Evolutionary conservation across 2,113 vertebrate species (phyloP), one percentile per base, ranked within the genome.

Genomic region (Arizona elegans): DNA sequence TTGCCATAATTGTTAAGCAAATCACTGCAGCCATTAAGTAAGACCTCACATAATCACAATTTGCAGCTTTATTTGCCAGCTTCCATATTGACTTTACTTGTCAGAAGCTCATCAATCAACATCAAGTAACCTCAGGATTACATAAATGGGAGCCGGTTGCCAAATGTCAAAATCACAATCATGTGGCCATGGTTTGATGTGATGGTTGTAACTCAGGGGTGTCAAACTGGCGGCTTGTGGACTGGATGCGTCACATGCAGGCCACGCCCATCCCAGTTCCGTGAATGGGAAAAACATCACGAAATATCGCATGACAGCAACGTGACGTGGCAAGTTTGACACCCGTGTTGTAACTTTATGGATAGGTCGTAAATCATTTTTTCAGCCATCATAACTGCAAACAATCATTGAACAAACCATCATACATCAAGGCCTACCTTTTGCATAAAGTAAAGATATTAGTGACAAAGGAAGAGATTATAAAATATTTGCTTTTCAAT

Each of bases 221-320:
- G 50, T 50, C 1, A 8, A 50, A 50, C 52, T 53, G 52, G 52
- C 2, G 9, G 52, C 52, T 53, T 53, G 52, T 11, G 52, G 9
- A 1, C 10, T 1, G 2, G 52, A 53, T 53, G 9, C 9, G 1
- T 53, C 52, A 53, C 2, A 1, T 0, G 1, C 53, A 12, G 53
- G 11, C 53, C 53, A 53, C 2, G 53, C 10, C 53, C 53, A 53
- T 12, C 53, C 53, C 10, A 53, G 53, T 11, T 12, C 53, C 9
- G 53, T 12, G 11, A 53, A 53, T 53, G 53, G 53, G 53, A 2
- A 53, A 53, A 53, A 53, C 53, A 11, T 53, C 53, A 12, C 11
- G 9, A 53, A 53, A 53, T 2, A 53, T 53, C 53, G 12, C 12
- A 11, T 54, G 53, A 54, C 12, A 0, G 53, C 53, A 54, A 54